Base-by-base conservation (phyloP, 2,113 vertebrate species). In the Gopherus flavomarginatus region DNA sequence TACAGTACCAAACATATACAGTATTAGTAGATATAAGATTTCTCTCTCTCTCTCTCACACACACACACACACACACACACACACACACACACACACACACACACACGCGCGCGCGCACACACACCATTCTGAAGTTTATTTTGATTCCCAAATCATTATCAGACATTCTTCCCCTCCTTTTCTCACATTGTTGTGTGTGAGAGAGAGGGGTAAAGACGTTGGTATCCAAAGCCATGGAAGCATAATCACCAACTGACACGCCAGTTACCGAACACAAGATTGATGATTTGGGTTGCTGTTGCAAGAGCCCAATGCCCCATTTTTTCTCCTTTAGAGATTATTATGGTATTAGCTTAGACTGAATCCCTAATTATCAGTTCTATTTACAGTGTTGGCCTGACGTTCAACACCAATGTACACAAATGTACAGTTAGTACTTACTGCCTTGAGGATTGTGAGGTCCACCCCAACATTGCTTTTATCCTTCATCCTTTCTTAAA, bases 141-240 rank as follows among this genome's bases (percentile, higher is more conserved):
- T 86, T 92, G 81, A 78, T 44, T 93, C 93, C 50, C 75, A 72
- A 53, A 2, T 77, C 92, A 69, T 21, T 78, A 84, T 14, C 52
- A 0, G 0, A 84, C 85, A 38, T 62, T 90, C 87, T 59, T 10
- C 54, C 50, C 56, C 1, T 0, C 8, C 35, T 2, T 77, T 83
- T 75, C 38, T 42, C 69, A 75, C 8, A 75, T 5, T 12, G 10
- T 11, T n/a, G 62, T 69, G 21, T 2, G 38, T 47, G 53, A 1
- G 4, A 65, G 81, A 91, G 94, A 93, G 93, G 95, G 50, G 50
- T 50, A 50, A 96, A 91, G 93, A 95, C 52, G 59, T 93, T 90
- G 96, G 94, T 95, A 95, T 94, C 81, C 91, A 93, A 77, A 65
- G 50, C 21, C 94, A 90, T 47, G 77, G 52, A 53, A 52, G 88